Conservation (phyloP, 2,113 vertebrate species). For the Vulpes ferrilata region DNA sequence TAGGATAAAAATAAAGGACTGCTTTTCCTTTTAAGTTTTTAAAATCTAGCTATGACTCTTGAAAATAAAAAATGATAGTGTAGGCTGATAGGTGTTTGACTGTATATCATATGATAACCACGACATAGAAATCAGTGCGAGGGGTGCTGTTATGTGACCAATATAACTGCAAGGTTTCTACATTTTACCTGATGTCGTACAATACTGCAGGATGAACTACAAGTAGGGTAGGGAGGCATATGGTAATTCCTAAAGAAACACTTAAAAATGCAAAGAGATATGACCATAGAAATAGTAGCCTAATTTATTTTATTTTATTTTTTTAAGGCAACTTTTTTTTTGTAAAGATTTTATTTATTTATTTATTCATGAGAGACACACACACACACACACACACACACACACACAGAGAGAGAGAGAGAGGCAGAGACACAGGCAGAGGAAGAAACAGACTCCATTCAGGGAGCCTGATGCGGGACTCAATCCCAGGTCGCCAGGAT, state of each 20-base stretch:
- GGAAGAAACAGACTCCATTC: no score
- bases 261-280: neutral
- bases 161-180: neutral
- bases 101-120: neutral
- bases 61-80: neutral
- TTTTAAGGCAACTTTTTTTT: no score
- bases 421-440: no score
- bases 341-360: no score
- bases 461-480: no score
- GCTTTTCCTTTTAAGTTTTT: neutral
- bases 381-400: no score
- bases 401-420: no score
- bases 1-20: neutral
- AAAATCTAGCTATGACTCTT: neutral
- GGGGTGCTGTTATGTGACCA: no score
- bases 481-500: no score
- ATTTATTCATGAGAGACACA: no score
- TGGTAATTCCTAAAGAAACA: neutral
- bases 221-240: neutral
- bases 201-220: neutral
- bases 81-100: neutral
- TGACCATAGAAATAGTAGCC: neutral
- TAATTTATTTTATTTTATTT: no score
- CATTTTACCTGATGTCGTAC: neutral
- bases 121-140: neutral